Evolutionary conservation across 2,797 vertebrate genomes (phyloP).

Genomic region (Lycodopsis pacificus): DNA sequence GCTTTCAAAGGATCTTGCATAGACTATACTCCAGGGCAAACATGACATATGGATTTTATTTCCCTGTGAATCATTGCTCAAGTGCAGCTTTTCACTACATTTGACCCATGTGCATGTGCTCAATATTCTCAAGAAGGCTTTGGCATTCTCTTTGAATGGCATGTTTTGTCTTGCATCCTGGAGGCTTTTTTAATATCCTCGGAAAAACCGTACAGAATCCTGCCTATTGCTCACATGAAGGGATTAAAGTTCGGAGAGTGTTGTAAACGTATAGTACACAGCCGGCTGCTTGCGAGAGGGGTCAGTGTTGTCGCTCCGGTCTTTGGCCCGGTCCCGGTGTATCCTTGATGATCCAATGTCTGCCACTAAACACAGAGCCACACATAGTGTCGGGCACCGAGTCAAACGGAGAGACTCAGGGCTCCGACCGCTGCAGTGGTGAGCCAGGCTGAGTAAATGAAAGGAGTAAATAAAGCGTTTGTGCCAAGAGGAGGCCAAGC

Average conservation of each 20-base stretch:
- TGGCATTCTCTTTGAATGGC: not conserved
- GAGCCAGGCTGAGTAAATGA: slow-evolving; percentile 50
- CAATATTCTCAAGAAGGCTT: not conserved
- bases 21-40: not conserved
- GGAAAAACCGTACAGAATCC: not conserved
- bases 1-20: not conserved
- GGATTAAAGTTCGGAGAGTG: not conserved
- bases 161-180: slow-evolving; percentile 16
- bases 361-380: slow-evolving; percentile 55
- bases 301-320: slow-evolving; percentile 11
- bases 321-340: not conserved
- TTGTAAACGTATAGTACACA: not conserved
- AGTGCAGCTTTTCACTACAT: not conserved
- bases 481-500: slow-evolving; percentile 45
- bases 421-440: slow-evolving; percentile 55
- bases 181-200: slow-evolving; percentile 6
- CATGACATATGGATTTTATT: not conserved
- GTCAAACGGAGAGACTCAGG: slow-evolving; percentile 37
- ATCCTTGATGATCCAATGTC: slow-evolving; percentile 42
- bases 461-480: slow-evolving; percentile 66
- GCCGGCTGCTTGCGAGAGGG: not conserved
- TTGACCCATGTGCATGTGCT: not conserved
- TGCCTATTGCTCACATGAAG: slow-evolving; percentile 7
- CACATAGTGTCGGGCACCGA: slow-evolving; percentile 42
- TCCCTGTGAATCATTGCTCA: not conserved